A percentile compares a stretch with the other conserved stretches of the same genome.
Evolutionary conservation across 2,888 invertebrate species (phyloP).

Genomic region (Saturnia japonica): DNA sequence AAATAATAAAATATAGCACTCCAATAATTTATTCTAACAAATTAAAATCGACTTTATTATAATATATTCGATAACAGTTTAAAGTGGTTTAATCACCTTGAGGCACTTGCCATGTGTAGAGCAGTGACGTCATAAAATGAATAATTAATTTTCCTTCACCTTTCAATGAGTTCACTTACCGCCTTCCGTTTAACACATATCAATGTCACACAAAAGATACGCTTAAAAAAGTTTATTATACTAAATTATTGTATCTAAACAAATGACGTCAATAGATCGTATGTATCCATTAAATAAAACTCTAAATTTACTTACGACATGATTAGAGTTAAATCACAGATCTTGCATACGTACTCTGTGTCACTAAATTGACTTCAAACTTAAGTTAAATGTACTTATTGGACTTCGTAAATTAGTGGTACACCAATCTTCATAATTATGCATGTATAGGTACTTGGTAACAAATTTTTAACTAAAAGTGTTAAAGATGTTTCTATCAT

Average conservation of each 20-base stretch:
- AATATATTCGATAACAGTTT: neutral
- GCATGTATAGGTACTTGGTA: no score
- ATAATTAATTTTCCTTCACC: neutral
- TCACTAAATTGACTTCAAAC: no score
- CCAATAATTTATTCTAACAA: neutral
- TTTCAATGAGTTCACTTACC: neutral
- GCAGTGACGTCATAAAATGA: neutral
- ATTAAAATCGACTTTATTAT: neutral
- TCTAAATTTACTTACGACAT: no score
- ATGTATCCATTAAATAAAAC: neutral
- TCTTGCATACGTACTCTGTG: no score
- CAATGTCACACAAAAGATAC: constrained; percentile 1
- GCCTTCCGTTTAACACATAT: constrained; percentile 1
- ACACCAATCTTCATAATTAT: no score
- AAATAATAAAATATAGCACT: neutral
- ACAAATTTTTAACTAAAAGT: no score
- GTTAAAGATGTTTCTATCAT: no score
- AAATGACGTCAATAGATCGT: neutral
- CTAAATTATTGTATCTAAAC: neutral
- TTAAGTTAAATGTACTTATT: no score
- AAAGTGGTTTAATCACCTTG: neutral
- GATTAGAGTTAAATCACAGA: no score
- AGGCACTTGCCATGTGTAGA: neutral
- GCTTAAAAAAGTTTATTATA: no score
- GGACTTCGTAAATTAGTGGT: no score